These are phyloP conservation scores for Upupa epops DNA, from an alignment of 2,113 vertebrate species.

Conservation along the genomic window DNA sequence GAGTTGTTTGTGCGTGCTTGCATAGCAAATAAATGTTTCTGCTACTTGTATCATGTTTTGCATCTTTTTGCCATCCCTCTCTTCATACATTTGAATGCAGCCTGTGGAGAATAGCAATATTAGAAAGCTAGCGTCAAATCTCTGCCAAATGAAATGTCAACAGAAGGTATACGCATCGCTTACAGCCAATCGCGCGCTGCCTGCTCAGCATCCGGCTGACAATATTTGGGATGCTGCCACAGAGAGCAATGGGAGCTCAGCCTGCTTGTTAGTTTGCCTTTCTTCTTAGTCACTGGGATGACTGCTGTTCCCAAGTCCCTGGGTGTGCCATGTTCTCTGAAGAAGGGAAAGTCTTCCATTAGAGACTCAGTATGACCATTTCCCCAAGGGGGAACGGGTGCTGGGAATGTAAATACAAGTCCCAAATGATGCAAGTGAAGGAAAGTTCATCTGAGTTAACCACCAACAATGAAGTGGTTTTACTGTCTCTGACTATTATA, in stretches of 20 bases:
- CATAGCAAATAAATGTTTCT: constrained; percentile 7
- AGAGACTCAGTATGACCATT: neutral
- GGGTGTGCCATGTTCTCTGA: neutral
- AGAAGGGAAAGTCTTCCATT: neutral
- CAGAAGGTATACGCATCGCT: constrained; percentile 54
- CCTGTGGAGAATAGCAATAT: constrained; percentile 2
- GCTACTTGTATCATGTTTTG: neutral
- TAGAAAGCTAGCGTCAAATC: constrained; percentile 35
- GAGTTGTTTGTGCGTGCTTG: neutral
- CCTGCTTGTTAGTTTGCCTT: neutral
- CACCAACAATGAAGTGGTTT: neutral
- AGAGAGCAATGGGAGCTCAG: constrained; percentile 7
- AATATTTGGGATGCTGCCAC: constrained; percentile 45
- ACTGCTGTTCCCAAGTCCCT: neutral
- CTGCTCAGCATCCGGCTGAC: constrained; percentile 44
- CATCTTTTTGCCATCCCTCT: constrained; percentile 2
- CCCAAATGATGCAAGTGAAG: neutral
- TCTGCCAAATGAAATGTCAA: constrained; percentile 51
- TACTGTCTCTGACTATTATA: neutral
- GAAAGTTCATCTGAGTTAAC: constrained; percentile 3
- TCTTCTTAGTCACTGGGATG: neutral
- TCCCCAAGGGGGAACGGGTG: neutral
- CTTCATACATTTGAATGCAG: constrained; percentile 21
- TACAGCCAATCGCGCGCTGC: neutral
- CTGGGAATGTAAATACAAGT: neutral